A percentile compares a stretch with the other conserved stretches of the same genome.
Conservation (phyloP, 2,113 vertebrate species). For the Cynoglossus semilaevis region DNA sequence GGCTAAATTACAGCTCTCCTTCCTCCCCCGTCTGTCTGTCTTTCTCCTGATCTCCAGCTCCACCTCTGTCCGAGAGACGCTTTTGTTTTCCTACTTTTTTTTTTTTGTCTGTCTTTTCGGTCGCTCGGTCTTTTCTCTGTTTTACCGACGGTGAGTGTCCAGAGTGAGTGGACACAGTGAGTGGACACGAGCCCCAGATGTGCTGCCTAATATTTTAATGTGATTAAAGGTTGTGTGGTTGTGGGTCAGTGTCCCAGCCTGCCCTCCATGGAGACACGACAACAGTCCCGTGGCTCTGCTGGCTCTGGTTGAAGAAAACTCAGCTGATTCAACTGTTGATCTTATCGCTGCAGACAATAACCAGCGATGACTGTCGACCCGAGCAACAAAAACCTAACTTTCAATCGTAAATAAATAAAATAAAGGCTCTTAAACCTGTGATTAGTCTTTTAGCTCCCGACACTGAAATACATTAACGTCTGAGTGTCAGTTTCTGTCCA, state of each 20-base stretch:
- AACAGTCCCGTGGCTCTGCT: constrained; percentile 10
- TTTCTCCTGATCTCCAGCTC: constrained; percentile 31
- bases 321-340: constrained; percentile 27
- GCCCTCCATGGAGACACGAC: constrained; percentile 31
- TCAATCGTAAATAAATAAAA: constrained; percentile 13
- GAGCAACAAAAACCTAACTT: constrained; percentile 19
- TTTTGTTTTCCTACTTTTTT: neutral
- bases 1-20: constrained; percentile 81
- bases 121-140: too few relatives aligned
- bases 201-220: constrained; percentile 63
- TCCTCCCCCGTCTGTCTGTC: constrained; percentile 23
- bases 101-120: too few relatives aligned
- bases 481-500: too few relatives aligned
- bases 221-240: constrained; percentile 59
- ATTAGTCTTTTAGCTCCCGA: neutral
- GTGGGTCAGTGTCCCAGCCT: constrained; percentile 31
- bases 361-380: constrained; percentile 31
- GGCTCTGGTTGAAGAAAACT: constrained; percentile 16
- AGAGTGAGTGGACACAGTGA: too few relatives aligned
- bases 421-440: constrained; percentile 15
- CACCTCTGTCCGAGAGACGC: constrained; percentile 42
- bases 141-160: too few relatives aligned
- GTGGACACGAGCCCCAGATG: constrained; percentile 50
- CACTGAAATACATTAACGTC: neutral
- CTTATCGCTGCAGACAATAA: constrained; percentile 30